Conservation (phyloP, 2,797 vertebrate genomes). For the Xenopus petersii region DNA sequence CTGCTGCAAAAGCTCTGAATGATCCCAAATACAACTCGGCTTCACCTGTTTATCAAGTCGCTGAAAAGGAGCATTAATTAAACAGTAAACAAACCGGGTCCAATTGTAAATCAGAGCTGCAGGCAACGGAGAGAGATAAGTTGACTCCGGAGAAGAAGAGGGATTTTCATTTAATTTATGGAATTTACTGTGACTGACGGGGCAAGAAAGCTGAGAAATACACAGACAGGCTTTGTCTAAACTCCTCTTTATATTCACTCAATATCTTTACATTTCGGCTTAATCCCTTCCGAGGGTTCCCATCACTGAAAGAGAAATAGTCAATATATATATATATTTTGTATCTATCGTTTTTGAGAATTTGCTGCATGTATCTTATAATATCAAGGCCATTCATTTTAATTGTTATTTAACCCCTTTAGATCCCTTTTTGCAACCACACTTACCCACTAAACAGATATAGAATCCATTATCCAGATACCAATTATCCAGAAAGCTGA, state of each 20-base stretch:
- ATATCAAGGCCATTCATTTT: background rate
- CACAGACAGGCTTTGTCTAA: slow-evolving; percentile 73
- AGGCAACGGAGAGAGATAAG: slow-evolving; percentile 75
- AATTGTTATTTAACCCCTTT: background rate
- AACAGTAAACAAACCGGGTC: slow-evolving; percentile 74
- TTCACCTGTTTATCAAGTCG: slow-evolving; percentile 75
- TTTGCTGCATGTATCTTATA: background rate
- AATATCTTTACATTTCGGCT: slow-evolving; percentile 55
- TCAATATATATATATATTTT: background rate
- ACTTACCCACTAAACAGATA: too few species aligned
- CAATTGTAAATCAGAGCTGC: slow-evolving; percentile 77
- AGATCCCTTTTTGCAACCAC: too few species aligned
- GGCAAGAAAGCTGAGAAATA: slow-evolving; percentile 67
- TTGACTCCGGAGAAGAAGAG: slow-evolving; percentile 77
- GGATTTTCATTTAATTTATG: slow-evolving; percentile 80
- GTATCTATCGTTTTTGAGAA: background rate
- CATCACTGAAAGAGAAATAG: background rate
- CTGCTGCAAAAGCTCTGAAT: slow-evolving; percentile 60
- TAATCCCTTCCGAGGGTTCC: background rate
- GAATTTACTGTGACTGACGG: slow-evolving; percentile 68
- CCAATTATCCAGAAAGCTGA: too few species aligned
- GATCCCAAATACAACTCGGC: slow-evolving; percentile 62
- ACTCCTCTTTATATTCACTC: slow-evolving; percentile 63
- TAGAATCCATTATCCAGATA: too few species aligned
- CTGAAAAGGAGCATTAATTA: slow-evolving; percentile 78